Evolutionary conservation across 2,113 vertebrate species (phyloP).

Genomic region (Taurulus bubalis): DNA sequence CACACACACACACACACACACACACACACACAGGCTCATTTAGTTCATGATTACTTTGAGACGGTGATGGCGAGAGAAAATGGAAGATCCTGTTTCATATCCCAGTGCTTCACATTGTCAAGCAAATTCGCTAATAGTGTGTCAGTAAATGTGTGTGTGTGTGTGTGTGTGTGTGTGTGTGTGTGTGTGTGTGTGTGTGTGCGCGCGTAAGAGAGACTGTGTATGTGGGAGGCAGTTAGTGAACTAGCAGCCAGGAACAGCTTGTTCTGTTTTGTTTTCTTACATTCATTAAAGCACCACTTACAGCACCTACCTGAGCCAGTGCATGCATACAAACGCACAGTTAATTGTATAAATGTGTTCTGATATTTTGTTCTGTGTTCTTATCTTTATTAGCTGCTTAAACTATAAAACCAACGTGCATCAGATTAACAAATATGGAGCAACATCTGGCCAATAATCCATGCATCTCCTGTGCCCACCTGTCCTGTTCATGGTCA

Average conservation of each 20-base stretch:
- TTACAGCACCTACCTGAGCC: slow-evolving; percentile 36
- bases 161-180: slow-evolving; percentile 5
- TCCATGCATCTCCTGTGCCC: background rate
- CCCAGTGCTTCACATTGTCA: slow-evolving; percentile 33
- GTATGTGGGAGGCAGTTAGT: slow-evolving; percentile 48
- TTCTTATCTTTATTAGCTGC: background rate
- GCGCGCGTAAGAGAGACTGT: slow-evolving; percentile 5
- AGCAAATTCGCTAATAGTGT: slow-evolving; percentile 37
- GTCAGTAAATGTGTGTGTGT: slow-evolving; percentile 12
- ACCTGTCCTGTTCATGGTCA: background rate
- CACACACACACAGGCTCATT: slow-evolving; percentile 17
- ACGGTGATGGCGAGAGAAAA: slow-evolving; percentile 25
- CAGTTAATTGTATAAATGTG: slow-evolving; percentile 8
- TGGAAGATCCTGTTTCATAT: slow-evolving; percentile 51
- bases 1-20: background rate
- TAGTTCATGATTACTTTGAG: slow-evolving; percentile 25
- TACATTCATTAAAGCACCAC: slow-evolving; percentile 51
- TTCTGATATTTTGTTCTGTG: background rate
- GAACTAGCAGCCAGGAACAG: slow-evolving; percentile 57
- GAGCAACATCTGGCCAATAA: background rate
- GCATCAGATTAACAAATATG: background rate
- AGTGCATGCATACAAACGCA: slow-evolving; percentile 30
- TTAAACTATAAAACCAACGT: background rate
- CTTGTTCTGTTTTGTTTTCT: slow-evolving; percentile 52
- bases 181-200: slow-evolving; percentile 10